These are phyloP conservation scores for Lynx canadensis DNA, from an alignment of 2,113 vertebrate species.

Conservation along the genomic window DNA sequence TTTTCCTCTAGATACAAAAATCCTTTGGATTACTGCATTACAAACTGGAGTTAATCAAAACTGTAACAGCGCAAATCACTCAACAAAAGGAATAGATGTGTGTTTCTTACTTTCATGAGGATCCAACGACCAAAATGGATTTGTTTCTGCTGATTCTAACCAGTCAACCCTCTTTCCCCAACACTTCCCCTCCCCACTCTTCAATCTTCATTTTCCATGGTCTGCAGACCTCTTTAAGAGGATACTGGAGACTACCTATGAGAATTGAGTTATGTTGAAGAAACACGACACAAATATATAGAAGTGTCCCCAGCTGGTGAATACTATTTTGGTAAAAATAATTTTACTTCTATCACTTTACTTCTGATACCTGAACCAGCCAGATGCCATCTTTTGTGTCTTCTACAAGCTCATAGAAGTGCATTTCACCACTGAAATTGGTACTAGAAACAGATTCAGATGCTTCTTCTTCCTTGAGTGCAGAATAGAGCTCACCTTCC, in stretches of 20 bases:
- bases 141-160: slow-evolving; percentile 37
- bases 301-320: neutral
- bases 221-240: neutral
- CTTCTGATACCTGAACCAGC: slow-evolving; percentile 94
- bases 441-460: slow-evolving; percentile 93
- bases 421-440: slow-evolving; percentile 97
- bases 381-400: slow-evolving; percentile 99
- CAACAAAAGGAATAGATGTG: neutral
- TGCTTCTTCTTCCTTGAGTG: slow-evolving; percentile 95
- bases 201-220: neutral
- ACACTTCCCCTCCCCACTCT: neutral
- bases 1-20: slow-evolving; percentile 38
- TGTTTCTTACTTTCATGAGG: neutral
- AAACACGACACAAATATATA: neutral
- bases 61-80: neutral
- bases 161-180: neutral
- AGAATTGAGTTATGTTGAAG: neutral
- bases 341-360: neutral
- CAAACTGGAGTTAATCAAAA: neutral
- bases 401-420: slow-evolving; percentile 98
- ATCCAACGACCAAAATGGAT: slow-evolving; percentile 20
- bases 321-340: slow-evolving; percentile 37
- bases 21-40: neutral
- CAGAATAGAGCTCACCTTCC: slow-evolving; percentile 98
- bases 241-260: neutral